These are phyloP conservation scores for Eupsittula cactorum DNA, from an alignment of 2,113 vertebrate genomes.

Conservation along the genomic window DNA sequence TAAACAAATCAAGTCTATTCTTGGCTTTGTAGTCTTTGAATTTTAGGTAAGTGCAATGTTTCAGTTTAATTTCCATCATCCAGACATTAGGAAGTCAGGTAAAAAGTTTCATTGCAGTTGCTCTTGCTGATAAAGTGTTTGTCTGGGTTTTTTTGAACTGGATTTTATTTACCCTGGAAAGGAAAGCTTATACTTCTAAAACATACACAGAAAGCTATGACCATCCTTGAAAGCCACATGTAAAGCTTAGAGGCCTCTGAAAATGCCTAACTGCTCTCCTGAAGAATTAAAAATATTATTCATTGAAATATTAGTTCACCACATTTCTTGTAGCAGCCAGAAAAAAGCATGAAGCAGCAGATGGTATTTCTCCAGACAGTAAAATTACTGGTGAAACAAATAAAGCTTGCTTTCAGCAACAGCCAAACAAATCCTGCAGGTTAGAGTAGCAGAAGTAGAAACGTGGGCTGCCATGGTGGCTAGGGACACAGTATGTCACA, in stretches of 20 bases:
- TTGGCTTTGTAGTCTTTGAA: background rate
- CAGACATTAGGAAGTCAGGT: background rate
- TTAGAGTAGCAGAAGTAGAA: background rate
- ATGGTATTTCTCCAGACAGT: background rate
- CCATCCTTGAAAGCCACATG: background rate
- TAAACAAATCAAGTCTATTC: background rate
- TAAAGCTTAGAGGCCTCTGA: background rate
- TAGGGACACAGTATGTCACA: fast-evolving
- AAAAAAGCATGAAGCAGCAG: background rate
- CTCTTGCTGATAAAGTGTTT: background rate
- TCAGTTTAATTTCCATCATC: background rate
- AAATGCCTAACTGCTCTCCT: background rate
- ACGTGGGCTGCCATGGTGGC: fast-evolving
- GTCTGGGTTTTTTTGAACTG: background rate
- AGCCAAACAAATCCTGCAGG: background rate
- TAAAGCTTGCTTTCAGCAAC: background rate
- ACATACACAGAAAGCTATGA: fast-evolving
- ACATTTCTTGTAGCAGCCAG: background rate
- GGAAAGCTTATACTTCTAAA: background rate
- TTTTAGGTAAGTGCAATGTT: background rate
- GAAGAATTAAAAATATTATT: background rate
- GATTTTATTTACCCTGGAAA: background rate
- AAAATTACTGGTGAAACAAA: background rate
- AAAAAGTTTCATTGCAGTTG: background rate
- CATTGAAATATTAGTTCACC: background rate